These are phyloP conservation scores for Jordanella pulchra DNA, from an alignment of 2,797 vertebrate species.

Conservation along the genomic window DNA sequence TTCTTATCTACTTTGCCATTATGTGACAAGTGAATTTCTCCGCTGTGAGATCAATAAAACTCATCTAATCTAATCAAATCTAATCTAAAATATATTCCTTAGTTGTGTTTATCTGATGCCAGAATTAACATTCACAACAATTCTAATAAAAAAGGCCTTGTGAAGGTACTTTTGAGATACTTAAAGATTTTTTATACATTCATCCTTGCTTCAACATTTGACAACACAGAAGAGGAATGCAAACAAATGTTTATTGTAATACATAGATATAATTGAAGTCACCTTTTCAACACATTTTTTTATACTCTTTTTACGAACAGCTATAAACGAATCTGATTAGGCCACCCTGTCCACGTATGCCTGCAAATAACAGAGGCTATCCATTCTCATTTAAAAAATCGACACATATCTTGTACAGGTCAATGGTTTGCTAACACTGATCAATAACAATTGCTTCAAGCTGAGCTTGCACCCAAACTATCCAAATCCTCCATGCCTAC, in stretches of 20 bases:
- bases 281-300: not conserved
- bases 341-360: not conserved
- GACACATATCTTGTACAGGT: conserved; percentile 57
- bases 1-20: not conserved
- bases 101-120: no score
- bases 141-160: no score
- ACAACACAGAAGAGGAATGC: not conserved
- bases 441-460: conserved; percentile 58
- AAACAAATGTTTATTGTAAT: not conserved
- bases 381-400: conserved; percentile 59
- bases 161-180: no score
- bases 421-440: conserved; percentile 59
- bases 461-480: conserved; percentile 49
- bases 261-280: not conserved
- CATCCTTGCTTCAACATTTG: not conserved
- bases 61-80: no score
- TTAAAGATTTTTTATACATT: not conserved
- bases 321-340: not conserved
- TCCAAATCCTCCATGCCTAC: conserved; percentile 32
- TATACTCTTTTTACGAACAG: not conserved
- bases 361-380: conserved; percentile 27
- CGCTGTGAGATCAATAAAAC: no score
- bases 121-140: no score
- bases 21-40: no score
- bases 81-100: no score